phyloP scores from a whole-genome alignment of 2,888 invertebrate genomes.

The Acleris emargana region DNA sequence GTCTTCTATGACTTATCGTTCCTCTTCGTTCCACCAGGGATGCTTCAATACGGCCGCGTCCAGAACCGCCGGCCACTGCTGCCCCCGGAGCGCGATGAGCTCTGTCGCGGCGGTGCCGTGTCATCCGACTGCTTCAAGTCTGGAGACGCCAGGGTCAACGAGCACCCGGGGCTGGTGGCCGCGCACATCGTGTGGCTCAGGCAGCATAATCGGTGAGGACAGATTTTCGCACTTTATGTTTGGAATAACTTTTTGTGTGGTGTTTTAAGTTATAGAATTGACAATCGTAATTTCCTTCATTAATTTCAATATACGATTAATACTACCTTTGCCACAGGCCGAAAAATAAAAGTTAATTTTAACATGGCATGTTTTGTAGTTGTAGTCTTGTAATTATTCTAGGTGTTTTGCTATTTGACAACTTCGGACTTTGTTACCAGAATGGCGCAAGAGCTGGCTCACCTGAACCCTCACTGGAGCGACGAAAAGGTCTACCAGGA shows the following conservation, averaged over 20 bases:
- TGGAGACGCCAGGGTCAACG: slow-evolving; percentile 91
- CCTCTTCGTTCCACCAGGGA: slow-evolving; percentile 50
- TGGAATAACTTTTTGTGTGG: not conserved
- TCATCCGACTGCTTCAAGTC: slow-evolving; percentile 90
- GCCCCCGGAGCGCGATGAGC: slow-evolving; percentile 85
- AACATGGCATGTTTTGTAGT: too few relatives aligned
- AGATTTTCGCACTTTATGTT: not conserved
- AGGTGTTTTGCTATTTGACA: too few relatives aligned
- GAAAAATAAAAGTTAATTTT: too few relatives aligned
- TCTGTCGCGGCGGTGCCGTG: slow-evolving; percentile 88
- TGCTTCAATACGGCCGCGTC: slow-evolving; percentile 86
- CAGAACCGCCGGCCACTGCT: slow-evolving; percentile 84
- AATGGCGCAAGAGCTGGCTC: slow-evolving; percentile 87
- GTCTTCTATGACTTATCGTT: not conserved
- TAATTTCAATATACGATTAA: too few relatives aligned
- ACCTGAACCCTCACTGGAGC: slow-evolving; percentile 93
- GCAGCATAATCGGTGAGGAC: slow-evolving; percentile 85
- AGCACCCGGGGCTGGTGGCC: slow-evolving; percentile 91
- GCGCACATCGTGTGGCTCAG: slow-evolving; percentile 90
- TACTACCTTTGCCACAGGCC: too few relatives aligned
- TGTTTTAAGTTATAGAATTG: too few relatives aligned
- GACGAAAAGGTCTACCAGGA: slow-evolving; percentile 95
- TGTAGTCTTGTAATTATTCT: too few relatives aligned
- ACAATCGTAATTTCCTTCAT: too few relatives aligned
- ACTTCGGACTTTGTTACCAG: slow-evolving; percentile 62